A percentile compares a stretch with the other conserved stretches of the same genome.
phyloP scores from a whole-genome alignment of 2,113 vertebrate species.

The Tretioscincus oriximinensis region DNA sequence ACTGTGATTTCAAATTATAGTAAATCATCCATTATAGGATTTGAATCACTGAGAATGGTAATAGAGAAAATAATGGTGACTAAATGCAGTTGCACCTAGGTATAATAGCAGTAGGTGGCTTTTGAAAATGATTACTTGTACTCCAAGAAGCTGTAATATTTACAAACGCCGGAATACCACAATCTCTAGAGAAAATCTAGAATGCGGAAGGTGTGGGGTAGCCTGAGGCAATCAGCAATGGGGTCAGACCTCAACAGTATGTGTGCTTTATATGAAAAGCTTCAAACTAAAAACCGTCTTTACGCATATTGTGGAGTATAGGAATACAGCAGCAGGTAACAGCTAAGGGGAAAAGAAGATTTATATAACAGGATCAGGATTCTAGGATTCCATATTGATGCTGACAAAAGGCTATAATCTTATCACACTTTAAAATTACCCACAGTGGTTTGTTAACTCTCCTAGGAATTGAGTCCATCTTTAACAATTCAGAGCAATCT shows the following conservation, averaged over 20 bases:
- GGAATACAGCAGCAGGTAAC: slow-evolving; percentile 78
- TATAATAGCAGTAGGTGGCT: slow-evolving; percentile 54
- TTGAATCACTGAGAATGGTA: slow-evolving; percentile 35
- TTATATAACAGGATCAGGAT: slow-evolving; percentile 83
- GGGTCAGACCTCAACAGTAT: slow-evolving; percentile 84
- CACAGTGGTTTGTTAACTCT: slow-evolving; percentile 77
- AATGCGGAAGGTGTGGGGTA: slow-evolving; percentile 80
- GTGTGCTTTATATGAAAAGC: slow-evolving; percentile 85
- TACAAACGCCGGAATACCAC: slow-evolving; percentile 82
- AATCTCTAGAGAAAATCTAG: slow-evolving; percentile 76
- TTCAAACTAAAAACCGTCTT: slow-evolving; percentile 79
- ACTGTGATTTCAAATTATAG: slow-evolving; percentile 44
- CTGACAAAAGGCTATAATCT: slow-evolving; percentile 80
- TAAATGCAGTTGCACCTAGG: slow-evolving; percentile 18
- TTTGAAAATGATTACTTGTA: slow-evolving; percentile 44
- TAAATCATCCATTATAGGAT: slow-evolving; percentile 28
- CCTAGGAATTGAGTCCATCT: slow-evolving; percentile 68
- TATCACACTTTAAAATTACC: slow-evolving; percentile 83
- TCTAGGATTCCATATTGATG: slow-evolving; percentile 83
- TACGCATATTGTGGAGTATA: slow-evolving; percentile 70
- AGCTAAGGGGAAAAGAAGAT: slow-evolving; percentile 74
- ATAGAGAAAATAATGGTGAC: slow-evolving; percentile 33
- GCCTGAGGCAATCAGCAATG: slow-evolving; percentile 80
- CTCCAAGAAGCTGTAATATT: slow-evolving; percentile 84
- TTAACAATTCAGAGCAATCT: slow-evolving; percentile 71